These are phyloP conservation scores for Helicoverpa armigera DNA, from an alignment of 1,140 invertebrate species.

Conservation along the genomic window DNA sequence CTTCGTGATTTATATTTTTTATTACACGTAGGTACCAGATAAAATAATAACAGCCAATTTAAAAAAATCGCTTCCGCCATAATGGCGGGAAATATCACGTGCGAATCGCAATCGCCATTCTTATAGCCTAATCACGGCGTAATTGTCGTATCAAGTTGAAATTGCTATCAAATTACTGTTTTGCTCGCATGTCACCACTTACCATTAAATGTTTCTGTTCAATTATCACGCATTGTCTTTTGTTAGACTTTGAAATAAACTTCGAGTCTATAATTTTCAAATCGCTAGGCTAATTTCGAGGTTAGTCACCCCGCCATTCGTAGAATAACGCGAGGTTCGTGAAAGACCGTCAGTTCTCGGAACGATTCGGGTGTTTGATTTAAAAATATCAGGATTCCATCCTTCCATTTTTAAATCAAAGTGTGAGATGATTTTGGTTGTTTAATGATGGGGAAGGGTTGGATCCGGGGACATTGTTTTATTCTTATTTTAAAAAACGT, in stretches of 20 bases:
- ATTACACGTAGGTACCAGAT: conserved; percentile 32
- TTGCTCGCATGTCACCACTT: conserved; percentile 47
- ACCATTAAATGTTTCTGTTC: conserved; percentile 26
- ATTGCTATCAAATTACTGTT: conserved; percentile 50
- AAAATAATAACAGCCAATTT: conserved; percentile 44
- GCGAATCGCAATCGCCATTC: conserved; percentile 42
- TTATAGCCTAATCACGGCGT: conserved; percentile 36
- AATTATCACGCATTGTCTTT: conserved; percentile 23
- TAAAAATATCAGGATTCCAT: conserved; percentile 36
- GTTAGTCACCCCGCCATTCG: conserved; percentile 39
- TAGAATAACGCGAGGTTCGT: conserved; percentile 24
- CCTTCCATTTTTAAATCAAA: conserved; percentile 37
- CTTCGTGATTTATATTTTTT: conserved; percentile 27
- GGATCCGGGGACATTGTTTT: conserved; percentile 18
- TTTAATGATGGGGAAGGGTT: conserved; percentile 22
- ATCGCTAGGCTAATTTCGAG: conserved; percentile 36
- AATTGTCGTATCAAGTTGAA: conserved; percentile 50
- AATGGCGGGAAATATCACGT: conserved; percentile 35
- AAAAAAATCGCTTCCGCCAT: conserved; percentile 42
- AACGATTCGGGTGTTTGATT: conserved; percentile 46
- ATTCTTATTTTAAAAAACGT: conserved; percentile 1
- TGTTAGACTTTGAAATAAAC: conserved; percentile 10
- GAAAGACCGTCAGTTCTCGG: conserved; percentile 40
- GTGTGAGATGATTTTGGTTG: conserved; percentile 45
- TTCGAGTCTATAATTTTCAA: conserved; percentile 39